Conservation (phyloP, 2,888 invertebrate species). For the Panzeria rudis region DNA sequence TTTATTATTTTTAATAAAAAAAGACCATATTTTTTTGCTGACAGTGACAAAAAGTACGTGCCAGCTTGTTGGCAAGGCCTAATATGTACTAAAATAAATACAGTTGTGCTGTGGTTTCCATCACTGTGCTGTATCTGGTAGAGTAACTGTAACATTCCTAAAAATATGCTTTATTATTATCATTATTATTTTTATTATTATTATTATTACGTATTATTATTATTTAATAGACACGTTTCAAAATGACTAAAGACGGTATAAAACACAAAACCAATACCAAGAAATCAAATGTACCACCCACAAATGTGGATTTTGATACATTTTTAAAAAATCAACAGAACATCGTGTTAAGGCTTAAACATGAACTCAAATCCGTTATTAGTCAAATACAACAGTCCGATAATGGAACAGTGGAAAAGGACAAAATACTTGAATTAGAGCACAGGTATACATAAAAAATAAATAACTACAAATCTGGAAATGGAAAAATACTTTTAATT, state of each 20-base stretch:
- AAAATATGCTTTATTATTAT: too few species aligned
- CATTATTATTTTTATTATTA: too few species aligned
- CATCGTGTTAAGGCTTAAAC: slow-evolving; percentile 14
- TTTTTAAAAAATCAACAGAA: slow-evolving; percentile 57
- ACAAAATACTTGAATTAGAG: slow-evolving; percentile 61
- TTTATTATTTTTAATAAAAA: too few species aligned
- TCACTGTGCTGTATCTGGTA: too few species aligned
- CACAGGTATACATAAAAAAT: slow-evolving; percentile 53
- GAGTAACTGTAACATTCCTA: too few species aligned
- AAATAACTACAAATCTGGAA: background rate
- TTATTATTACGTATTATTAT: slow-evolving; percentile 48
- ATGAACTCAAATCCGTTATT: slow-evolving; percentile 31
- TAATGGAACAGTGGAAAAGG: slow-evolving; percentile 48
- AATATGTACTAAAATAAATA: too few species aligned
- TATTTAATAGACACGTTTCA: slow-evolving; percentile 33
- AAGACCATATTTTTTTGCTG: too few species aligned
- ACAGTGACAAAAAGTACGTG: too few species aligned
- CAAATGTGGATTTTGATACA: slow-evolving; percentile 20
- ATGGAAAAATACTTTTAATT: background rate
- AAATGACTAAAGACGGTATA: slow-evolving; percentile 57
- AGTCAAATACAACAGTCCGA: slow-evolving; percentile 37
- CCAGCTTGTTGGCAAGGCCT: too few species aligned
- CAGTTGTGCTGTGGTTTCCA: too few species aligned
- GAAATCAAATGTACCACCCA: slow-evolving; percentile 6
- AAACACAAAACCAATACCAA: slow-evolving; percentile 31